Evolutionary conservation across 2,888 invertebrate species (phyloP), one percentile per base, ranked within the genome.

Genomic region (Cephus runcator): DNA sequence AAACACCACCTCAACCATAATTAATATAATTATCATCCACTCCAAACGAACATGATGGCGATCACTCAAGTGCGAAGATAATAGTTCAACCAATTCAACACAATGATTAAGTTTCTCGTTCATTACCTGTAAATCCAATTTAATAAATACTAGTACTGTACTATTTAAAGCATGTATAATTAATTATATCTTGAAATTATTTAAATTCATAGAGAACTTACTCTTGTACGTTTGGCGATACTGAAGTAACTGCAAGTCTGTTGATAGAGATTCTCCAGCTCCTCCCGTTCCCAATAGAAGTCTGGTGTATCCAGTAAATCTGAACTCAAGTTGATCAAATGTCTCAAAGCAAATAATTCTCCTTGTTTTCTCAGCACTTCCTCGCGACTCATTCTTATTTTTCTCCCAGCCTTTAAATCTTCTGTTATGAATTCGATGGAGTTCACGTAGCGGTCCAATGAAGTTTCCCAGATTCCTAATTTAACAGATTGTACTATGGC

Each of bases 231-330:
- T 85, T 97, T 94, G 0, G 95, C 92, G 80, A 98, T 97, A 82
- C 95, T 96, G 87, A 98, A 97, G 92, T 98, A 97, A 2, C 94
- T 94, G 81, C 96, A 96, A 0, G 96, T 96, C 88, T 95, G 95
- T 79, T 95, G 94, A 92, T 98, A 99, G 11, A 99, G 93, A 0
- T 92, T 92, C 92, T 99, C 99, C 40, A 99, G 92, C 77, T 96
- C 94, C 85, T 98, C 98, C 77, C 98, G 94, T 88, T 99, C 99
- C 99, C 99, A 99, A 92, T 99, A 99, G 92, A 98, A 98, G 92
- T 99, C 99, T 0, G 99, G 98, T 0, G 97, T 97, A 91, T 98
- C 98, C 83, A 99, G 92, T 73, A 99, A 93, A 91, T 99, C 98
- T 0, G 98, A 98, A 85, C 98, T 97, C 82, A 99, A 93, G 92